These are phyloP conservation scores for Drosophila nasuta DNA, from an alignment of 1,140 invertebrate species.

Conservation along the genomic window DNA sequence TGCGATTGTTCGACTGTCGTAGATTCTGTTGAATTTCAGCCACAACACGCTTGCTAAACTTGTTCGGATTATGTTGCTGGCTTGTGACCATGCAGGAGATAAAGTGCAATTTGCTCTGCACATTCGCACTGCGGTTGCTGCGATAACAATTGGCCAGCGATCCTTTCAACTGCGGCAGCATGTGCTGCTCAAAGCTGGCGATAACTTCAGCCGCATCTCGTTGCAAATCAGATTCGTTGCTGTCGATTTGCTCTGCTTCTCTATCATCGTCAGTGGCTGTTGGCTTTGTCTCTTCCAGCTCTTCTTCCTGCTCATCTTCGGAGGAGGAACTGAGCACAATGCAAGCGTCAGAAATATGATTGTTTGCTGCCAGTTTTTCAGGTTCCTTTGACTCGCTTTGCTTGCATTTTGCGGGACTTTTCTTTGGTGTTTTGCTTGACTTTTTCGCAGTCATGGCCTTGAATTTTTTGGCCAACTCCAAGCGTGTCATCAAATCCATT, in stretches of 20 bases:
- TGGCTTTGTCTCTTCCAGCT: neutral
- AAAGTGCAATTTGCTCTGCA: conserved; percentile 60
- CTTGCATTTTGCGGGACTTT: neutral
- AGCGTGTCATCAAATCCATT: conserved; percentile 37
- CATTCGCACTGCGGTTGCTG: conserved; percentile 43
- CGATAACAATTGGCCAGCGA: conserved; percentile 54
- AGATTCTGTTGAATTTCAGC: conserved; percentile 74
- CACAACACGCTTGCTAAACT: conserved; percentile 66
- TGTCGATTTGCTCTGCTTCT: conserved; percentile 21
- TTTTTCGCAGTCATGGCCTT: conserved; percentile 17
- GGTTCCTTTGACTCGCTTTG: neutral
- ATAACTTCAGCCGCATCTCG: conserved; percentile 61
- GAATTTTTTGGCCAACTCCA: conserved; percentile 44
- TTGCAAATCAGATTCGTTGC: conserved; percentile 46
- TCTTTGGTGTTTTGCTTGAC: neutral
- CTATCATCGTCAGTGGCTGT: no score
- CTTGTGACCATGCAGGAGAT: conserved; percentile 77
- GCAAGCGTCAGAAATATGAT: conserved; percentile 17
- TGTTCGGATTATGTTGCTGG: conserved; percentile 60
- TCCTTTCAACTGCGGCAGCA: conserved; percentile 64
- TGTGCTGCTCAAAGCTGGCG: conserved; percentile 72
- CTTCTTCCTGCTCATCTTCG: conserved; percentile 26
- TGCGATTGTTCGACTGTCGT: conserved; percentile 55
- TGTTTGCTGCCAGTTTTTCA: neutral
- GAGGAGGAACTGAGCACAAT: conserved; percentile 61